A percentile compares a stretch with the other conserved stretches of the same genome.
phyloP scores from a whole-genome alignment of 1,140 invertebrate species.

The Apis cerana region DNA sequence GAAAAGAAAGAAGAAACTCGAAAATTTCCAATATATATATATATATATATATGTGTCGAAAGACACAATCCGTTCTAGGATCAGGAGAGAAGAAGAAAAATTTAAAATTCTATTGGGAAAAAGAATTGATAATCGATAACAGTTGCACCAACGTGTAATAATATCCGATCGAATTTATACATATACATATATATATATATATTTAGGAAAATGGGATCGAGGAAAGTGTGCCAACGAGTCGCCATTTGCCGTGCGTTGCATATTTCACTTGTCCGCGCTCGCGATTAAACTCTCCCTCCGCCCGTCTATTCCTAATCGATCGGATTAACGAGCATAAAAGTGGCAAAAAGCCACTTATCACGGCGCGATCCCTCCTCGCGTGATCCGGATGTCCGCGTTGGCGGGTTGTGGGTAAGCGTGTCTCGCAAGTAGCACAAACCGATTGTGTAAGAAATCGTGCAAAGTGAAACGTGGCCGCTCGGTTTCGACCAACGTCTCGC shows the following conservation, averaged over 20 bases:
- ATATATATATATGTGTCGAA: no score
- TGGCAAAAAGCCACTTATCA: not conserved
- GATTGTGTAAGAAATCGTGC: constrained; percentile 37
- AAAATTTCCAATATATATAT: no score
- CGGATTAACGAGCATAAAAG: constrained; percentile 43
- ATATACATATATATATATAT: no score
- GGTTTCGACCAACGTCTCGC: not conserved
- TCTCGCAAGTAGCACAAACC: constrained; percentile 30
- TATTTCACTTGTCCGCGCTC: constrained; percentile 25
- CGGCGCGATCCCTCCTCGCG: not conserved
- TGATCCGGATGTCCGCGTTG: constrained; percentile 28
- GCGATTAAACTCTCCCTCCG: constrained; percentile 12
- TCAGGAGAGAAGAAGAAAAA: no score
- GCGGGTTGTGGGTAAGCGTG: constrained; percentile 31
- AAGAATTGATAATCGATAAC: no score
- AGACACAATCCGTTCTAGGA: no score
- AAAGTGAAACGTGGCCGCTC: constrained; percentile 27
- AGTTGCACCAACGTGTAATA: not conserved
- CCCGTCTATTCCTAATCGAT: constrained; percentile 31
- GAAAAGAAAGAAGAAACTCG: no score
- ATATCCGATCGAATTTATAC: not conserved
- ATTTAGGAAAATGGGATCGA: constrained; percentile 50
- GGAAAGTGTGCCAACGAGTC: constrained; percentile 78
- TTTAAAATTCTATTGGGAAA: no score
- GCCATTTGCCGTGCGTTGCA: constrained; percentile 55